Conservation (phyloP, 1,140 invertebrate genomes). For the Penaeus chinensis region DNA sequence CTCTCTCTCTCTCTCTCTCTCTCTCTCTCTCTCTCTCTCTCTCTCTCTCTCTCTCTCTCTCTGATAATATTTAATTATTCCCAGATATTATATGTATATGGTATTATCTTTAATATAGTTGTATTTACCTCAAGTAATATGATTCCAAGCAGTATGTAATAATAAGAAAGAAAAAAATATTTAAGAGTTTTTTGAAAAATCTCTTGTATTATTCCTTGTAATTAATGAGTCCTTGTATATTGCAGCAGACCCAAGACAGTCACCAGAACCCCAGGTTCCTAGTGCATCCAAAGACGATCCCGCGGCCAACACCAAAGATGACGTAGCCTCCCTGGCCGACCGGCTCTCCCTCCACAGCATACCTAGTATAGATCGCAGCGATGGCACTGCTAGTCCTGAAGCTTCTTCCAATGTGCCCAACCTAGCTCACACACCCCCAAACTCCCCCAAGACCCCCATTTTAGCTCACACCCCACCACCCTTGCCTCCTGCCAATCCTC, state of each 20-base stretch:
- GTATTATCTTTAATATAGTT: too few species aligned
- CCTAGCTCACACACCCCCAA: slow-evolving; percentile 59
- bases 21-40: too few species aligned
- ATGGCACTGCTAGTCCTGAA: slow-evolving; percentile 50
- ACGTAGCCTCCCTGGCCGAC: slow-evolving; percentile 52
- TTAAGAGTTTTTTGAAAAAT: too few species aligned
- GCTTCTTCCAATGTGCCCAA: slow-evolving; percentile 43
- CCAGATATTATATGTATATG: too few species aligned
- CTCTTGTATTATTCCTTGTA: not conserved
- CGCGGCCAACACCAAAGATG: slow-evolving; percentile 51
- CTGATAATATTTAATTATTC: too few species aligned
- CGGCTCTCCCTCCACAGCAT: slow-evolving; percentile 61
- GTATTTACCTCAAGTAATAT: too few species aligned
- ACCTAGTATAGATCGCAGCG: slow-evolving; percentile 61
- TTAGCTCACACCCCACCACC: slow-evolving; percentile 57
- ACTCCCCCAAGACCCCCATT: slow-evolving; percentile 52
- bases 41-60: too few species aligned
- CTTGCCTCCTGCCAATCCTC: slow-evolving; percentile 9
- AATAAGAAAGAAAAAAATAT: too few species aligned
- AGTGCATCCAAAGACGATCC: slow-evolving; percentile 53
- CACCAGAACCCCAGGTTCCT: slow-evolving; percentile 57
- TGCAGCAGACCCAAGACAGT: slow-evolving; percentile 51
- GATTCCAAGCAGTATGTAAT: too few species aligned
- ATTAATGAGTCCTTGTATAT: slow-evolving; percentile 17
- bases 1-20: too few species aligned